These are phyloP conservation scores for Holotrichia oblita DNA, from an alignment of 1,140 invertebrate species.

Conservation along the genomic window DNA sequence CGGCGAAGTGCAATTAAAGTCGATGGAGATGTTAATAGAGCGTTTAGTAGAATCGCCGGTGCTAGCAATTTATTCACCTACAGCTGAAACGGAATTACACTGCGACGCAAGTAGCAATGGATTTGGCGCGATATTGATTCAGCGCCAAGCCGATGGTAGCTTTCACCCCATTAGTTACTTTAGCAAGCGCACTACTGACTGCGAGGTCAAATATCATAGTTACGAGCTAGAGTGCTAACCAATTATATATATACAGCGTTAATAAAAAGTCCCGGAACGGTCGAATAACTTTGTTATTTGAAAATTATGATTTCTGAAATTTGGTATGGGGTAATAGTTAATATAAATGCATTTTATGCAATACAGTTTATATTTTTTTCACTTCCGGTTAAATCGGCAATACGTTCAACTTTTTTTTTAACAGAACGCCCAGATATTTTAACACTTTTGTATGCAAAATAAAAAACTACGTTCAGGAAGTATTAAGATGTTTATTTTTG, in stretches of 20 bases:
- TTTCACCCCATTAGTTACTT: neutral
- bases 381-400: no score
- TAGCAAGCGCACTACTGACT: neutral
- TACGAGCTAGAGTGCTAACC: neutral
- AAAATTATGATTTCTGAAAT: no score
- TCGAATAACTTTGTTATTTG: no score
- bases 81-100: neutral
- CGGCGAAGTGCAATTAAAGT: neutral
- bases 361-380: no score
- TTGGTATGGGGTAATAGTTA: no score
- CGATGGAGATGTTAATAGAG: neutral
- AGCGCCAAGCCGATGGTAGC: neutral
- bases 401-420: no score
- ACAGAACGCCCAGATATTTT: no score
- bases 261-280: no score
- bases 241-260: neutral
- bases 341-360: no score
- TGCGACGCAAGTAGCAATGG: neutral
- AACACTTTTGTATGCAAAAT: no score
- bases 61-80: neutral
- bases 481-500: no score
- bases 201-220: neutral
- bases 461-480: no score
- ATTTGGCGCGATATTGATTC: constrained; percentile 3
- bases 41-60: neutral